These are phyloP conservation scores for Neoniphon sammara DNA, from an alignment of 2,797 vertebrate genomes.

Conservation along the genomic window DNA sequence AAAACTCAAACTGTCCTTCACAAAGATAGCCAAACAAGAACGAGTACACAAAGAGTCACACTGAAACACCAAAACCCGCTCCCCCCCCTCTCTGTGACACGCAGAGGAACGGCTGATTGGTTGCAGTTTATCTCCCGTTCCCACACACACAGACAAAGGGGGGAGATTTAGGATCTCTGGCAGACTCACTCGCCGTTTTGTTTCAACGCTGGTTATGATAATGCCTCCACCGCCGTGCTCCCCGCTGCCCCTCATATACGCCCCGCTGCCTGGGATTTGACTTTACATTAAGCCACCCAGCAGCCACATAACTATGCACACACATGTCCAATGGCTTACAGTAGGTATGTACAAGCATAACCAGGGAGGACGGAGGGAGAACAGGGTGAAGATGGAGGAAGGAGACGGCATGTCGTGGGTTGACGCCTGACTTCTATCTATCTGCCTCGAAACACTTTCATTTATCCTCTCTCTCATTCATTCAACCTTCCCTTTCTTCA, in stretches of 20 bases:
- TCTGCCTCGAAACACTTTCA: background rate
- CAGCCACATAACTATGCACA: constrained; percentile 47
- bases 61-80: constrained; percentile 8
- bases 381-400: background rate
- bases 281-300: constrained; percentile 25
- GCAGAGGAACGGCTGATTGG: constrained; percentile 7
- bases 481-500: constrained; percentile 31
- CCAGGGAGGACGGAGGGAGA: background rate
- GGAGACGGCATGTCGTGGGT: background rate
- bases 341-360: constrained; percentile 24
- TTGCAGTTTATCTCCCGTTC: constrained; percentile 44
- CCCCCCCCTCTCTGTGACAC: background rate
- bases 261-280: constrained; percentile 21
- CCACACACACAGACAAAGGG: constrained; percentile 52
- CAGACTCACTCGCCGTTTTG: constrained; percentile 31
- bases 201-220: constrained; percentile 60
- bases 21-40: background rate
- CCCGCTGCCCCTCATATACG: constrained; percentile 17
- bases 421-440: too few species aligned
- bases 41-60: background rate
- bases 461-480: constrained; percentile 36
- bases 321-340: constrained; percentile 37
- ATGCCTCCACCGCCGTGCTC: constrained; percentile 39
- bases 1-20: background rate
- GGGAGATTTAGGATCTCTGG: constrained; percentile 49